These are phyloP conservation scores for Hippopotamus amphibius DNA, from an alignment of 2,113 vertebrate genomes.

Conservation along the genomic window DNA sequence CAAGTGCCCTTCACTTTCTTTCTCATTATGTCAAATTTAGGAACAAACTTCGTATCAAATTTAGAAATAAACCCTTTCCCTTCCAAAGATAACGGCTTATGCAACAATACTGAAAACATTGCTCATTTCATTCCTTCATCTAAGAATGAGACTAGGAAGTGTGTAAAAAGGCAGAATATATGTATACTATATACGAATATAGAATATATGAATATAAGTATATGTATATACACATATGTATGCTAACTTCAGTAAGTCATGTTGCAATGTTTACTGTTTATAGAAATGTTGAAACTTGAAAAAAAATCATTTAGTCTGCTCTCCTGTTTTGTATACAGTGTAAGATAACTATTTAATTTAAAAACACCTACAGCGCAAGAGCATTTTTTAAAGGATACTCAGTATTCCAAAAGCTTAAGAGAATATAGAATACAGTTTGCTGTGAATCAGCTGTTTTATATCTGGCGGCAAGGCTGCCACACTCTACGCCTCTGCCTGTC, in stretches of 20 bases:
- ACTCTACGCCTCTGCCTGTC: neutral
- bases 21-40: slow-evolving; percentile 26
- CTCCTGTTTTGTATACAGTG: neutral
- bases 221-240: neutral
- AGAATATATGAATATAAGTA: neutral
- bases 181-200: neutral
- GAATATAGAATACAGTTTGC: neutral
- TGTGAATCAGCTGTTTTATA: slow-evolving; percentile 34
- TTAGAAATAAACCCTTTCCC: neutral
- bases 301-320: slow-evolving; percentile 17
- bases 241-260: slow-evolving; percentile 16
- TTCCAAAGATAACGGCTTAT: slow-evolving; percentile 17
- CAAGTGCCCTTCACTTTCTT: neutral
- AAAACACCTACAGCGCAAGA: slow-evolving; percentile 32
- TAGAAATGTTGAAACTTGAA: slow-evolving; percentile 42
- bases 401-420: slow-evolving; percentile 44
- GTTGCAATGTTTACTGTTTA: neutral
- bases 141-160: slow-evolving; percentile 9
- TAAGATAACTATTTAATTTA: slow-evolving; percentile 6
- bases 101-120: neutral
- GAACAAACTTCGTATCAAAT: slow-evolving; percentile 20
- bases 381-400: slow-evolving; percentile 15
- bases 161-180: neutral
- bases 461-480: neutral
- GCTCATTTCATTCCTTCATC: neutral